These are phyloP conservation scores for Orthonevra nobilis DNA, from an alignment of 2,888 invertebrate species.

Conservation along the genomic window DNA sequence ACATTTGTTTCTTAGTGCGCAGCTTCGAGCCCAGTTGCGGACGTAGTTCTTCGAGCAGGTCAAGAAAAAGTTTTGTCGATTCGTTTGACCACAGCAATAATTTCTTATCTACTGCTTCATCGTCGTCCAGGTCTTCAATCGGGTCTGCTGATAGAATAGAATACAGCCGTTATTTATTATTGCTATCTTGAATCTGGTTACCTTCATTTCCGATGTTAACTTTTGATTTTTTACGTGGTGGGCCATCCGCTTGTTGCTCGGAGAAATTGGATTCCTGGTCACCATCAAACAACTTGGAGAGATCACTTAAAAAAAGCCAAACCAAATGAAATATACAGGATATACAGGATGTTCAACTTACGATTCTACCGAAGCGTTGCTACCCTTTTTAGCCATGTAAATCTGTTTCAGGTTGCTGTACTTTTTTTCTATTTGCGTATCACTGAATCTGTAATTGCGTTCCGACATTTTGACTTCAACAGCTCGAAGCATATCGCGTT, in stretches of 20 bases:
- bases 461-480: slow-evolving; percentile 36
- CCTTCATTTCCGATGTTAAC: neutral
- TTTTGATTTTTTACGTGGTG: slow-evolving; percentile 15
- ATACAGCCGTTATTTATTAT: neutral
- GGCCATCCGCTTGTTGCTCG: neutral
- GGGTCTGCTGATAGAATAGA: neutral
- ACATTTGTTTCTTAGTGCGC: slow-evolving; percentile 59
- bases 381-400: slow-evolving; percentile 39
- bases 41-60: slow-evolving; percentile 37
- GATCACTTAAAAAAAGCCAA: no score
- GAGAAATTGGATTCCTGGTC: neutral
- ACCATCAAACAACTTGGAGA: slow-evolving; percentile 44
- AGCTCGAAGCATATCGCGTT: slow-evolving; percentile 40
- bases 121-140: neutral
- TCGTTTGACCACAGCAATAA: slow-evolving; percentile 26
- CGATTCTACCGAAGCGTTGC: slow-evolving; percentile 44
- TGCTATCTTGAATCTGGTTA: slow-evolving; percentile 1
- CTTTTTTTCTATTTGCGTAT: slow-evolving; percentile 35
- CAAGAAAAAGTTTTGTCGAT: slow-evolving; percentile 30
- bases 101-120: slow-evolving; percentile 29
- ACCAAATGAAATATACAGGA: neutral
- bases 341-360: slow-evolving; percentile 14
- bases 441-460: slow-evolving; percentile 14
- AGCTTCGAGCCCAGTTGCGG: slow-evolving; percentile 43
- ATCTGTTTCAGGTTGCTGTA: slow-evolving; percentile 53